A percentile compares a stretch with the other conserved stretches of the same genome.
phyloP scores from a whole-genome alignment of 2,888 invertebrate genomes.

The Polydrusus tereticollis region DNA sequence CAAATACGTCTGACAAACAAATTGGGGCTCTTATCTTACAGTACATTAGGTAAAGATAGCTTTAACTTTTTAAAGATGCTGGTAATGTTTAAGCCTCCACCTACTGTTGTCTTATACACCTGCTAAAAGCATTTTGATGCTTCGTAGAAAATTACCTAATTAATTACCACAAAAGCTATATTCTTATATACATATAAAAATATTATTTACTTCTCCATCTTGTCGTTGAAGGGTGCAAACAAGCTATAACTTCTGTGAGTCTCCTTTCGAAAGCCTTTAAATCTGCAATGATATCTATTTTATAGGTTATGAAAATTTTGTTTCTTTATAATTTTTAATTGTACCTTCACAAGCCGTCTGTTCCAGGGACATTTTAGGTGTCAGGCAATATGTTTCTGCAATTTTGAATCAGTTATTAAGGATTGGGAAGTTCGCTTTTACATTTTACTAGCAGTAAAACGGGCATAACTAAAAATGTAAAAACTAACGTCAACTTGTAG shows the following conservation, averaged over 20 bases:
- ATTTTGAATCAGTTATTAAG: neutral
- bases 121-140: too few species aligned
- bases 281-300: conserved; percentile 75
- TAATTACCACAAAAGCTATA: neutral
- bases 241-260: conserved; percentile 96
- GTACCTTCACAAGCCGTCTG: conserved; percentile 93
- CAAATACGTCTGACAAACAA: too few species aligned
- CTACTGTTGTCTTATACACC: too few species aligned
- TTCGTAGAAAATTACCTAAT: too few species aligned
- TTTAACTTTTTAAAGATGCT: too few species aligned
- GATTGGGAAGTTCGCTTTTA: neutral
- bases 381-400: neutral
- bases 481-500: neutral
- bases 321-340: conserved; percentile 47
- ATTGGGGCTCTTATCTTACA: too few species aligned
- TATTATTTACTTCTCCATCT: conserved; percentile 91
- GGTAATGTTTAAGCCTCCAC: neutral
- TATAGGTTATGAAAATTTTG: conserved; percentile 61
- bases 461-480: neutral
- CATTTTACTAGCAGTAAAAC: neutral
- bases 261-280: conserved; percentile 98
- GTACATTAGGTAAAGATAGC: too few species aligned
- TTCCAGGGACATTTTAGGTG: conserved; percentile 79
- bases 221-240: conserved; percentile 93
- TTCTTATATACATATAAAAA: conserved; percentile 19